A percentile compares a stretch with the other conserved stretches of the same genome.
Evolutionary conservation across 2,888 invertebrate species (phyloP).

Genomic region (Blomia tropicalis): DNA sequence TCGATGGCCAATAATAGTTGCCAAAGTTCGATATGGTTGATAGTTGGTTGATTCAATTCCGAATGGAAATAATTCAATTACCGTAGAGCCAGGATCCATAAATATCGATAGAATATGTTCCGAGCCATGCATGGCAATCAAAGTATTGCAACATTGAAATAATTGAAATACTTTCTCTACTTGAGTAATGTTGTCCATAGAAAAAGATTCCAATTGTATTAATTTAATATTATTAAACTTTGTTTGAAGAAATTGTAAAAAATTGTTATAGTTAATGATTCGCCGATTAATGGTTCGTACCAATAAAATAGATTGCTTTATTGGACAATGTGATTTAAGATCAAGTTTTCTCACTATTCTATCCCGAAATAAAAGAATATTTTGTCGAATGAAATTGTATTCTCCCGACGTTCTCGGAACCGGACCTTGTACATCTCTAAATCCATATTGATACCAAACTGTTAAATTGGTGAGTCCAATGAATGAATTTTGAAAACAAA

Average conservation of each 20-base stretch:
- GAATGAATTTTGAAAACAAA: conserved; percentile 36
- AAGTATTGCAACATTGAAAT: conserved; percentile 30
- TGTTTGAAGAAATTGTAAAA: conserved; percentile 33
- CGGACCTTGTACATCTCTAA: conserved; percentile 38
- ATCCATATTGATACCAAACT: conserved; percentile 42
- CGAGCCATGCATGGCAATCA: conserved; percentile 40
- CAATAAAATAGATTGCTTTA: conserved; percentile 33
- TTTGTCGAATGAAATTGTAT: not conserved
- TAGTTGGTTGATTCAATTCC: conserved; percentile 38
- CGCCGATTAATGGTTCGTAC: conserved; percentile 36
- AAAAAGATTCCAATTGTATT: not conserved
- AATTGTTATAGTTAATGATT: conserved; percentile 38
- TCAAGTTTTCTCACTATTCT: not conserved
- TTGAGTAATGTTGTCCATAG: conserved; percentile 26
- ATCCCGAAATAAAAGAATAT: not conserved
- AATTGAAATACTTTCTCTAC: conserved; percentile 32
- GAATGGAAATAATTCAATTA: conserved; percentile 42
- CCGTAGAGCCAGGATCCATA: conserved; percentile 31
- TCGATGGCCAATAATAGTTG: conserved; percentile 33
- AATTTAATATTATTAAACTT: conserved; percentile 29
- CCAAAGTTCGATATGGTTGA: conserved; percentile 38
- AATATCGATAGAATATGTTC: conserved; percentile 38
- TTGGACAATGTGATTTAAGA: not conserved
- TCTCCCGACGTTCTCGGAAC: conserved; percentile 27
- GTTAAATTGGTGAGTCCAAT: conserved; percentile 37